A percentile compares a stretch with the other conserved stretches of the same genome.
phyloP scores from a whole-genome alignment of 2,797 vertebrate species.

The Hypotaenidia philippensis region DNA sequence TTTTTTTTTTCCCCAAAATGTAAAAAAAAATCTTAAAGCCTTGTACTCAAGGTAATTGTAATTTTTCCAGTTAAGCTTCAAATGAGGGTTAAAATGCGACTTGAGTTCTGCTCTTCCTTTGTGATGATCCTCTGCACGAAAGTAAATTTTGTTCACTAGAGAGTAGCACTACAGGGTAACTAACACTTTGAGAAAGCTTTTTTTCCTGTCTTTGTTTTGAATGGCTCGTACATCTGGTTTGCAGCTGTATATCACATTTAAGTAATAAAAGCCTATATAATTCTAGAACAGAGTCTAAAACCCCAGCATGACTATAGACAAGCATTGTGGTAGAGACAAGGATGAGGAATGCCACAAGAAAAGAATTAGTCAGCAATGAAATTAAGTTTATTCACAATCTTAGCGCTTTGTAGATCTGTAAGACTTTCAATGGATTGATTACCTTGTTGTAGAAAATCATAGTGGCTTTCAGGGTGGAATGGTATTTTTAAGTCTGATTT shows the following conservation, averaged over 20 bases:
- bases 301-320: not conserved
- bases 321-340: not conserved
- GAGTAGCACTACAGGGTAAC: not conserved
- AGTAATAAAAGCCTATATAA: not conserved
- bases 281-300: not conserved
- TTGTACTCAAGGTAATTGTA: not conserved
- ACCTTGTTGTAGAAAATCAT: not conserved
- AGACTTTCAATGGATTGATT: not conserved
- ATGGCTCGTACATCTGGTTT: not conserved
- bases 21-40: not conserved
- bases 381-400: not conserved
- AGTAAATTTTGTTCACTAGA: not conserved
- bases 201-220: not conserved
- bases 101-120: not conserved
- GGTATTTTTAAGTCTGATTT: not conserved
- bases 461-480: not conserved
- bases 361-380: constrained; percentile 21
- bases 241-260: not conserved
- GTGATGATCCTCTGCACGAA: not conserved
- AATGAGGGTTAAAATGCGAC: not conserved
- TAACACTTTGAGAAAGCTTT: not conserved
- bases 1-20: not conserved
- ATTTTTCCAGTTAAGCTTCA: not conserved
- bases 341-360: constrained; percentile 37
- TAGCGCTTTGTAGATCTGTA: not conserved